Conservation (phyloP, 1,140 invertebrate species). For the Teleogryllus occipitalis region DNA sequence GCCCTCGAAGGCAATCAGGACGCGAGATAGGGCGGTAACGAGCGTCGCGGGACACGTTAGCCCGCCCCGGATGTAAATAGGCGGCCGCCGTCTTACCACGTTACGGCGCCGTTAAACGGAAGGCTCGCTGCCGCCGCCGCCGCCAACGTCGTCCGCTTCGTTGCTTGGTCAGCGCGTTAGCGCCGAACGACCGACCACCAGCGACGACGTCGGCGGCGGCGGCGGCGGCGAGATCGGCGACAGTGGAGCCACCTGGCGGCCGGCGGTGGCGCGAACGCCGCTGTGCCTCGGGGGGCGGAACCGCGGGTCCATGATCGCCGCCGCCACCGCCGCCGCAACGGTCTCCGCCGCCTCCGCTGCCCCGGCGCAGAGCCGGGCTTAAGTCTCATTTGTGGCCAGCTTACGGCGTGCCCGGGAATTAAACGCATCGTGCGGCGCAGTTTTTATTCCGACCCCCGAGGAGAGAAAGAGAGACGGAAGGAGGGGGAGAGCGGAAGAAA, state of each 20-base stretch:
- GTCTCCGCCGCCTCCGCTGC: too few species aligned
- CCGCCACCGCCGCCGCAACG: neutral
- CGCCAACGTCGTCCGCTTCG: neutral
- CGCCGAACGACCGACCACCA: neutral
- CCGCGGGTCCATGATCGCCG: neutral
- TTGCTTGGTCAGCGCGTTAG: neutral
- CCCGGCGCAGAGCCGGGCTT: neutral
- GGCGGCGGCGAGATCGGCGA: too few species aligned
- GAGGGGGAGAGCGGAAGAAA: too few species aligned
- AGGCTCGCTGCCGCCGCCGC: neutral
- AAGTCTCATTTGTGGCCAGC: neutral
- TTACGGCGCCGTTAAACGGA: neutral
- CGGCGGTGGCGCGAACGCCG: neutral
- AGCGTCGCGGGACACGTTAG: neutral
- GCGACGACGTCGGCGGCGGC: too few species aligned
- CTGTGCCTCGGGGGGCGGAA: neutral
- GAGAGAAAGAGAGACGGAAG: neutral
- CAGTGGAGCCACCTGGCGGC: neutral
- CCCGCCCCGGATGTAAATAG: neutral
- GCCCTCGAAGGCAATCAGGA: neutral
- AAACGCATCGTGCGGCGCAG: neutral
- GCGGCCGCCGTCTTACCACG: neutral
- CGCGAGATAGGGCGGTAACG: neutral
- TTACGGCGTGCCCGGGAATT: neutral
- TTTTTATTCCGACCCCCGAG: neutral